Percentiles rank a stretch among this genome's conserved stretches.
Evolutionary conservation across 1,140 invertebrate genomes (phyloP).

Genomic region (Penaeus vannamei): DNA sequence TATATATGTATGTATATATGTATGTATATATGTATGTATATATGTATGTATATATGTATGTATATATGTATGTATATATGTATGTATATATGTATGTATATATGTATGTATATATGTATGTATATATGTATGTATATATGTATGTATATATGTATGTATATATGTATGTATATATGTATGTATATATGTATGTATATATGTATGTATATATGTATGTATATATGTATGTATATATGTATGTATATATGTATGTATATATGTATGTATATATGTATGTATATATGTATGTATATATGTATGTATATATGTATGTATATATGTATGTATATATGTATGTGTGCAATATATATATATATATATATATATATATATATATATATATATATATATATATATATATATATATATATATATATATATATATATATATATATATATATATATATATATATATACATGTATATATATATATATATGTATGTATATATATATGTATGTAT

Average conservation of each 20-base stretch:
- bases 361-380: neutral
- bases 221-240: conserved; percentile 22
- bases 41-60: conserved; percentile 1
- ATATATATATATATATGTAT: too few species aligned
- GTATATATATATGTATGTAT: too few species aligned
- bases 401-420: neutral
- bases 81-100: conserved; percentile 3
- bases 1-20: neutral
- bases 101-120: conserved; percentile 9
- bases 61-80: neutral
- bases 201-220: conserved; percentile 13
- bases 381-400: neutral
- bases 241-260: conserved; percentile 16
- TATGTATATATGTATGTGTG: conserved; percentile 3
- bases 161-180: conserved; percentile 8
- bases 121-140: conserved; percentile 10
- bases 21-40: neutral
- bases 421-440: neutral
- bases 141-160: neutral
- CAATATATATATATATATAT: neutral
- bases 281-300: conserved; percentile 12
- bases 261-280: neutral
- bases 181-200: neutral
- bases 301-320: conserved; percentile 2
- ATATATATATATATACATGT: neutral